A percentile compares a stretch with the other conserved stretches of the same genome.
Evolutionary conservation across 2,888 invertebrate species (phyloP).

Genomic region (Chaitophorus viminalis): DNA sequence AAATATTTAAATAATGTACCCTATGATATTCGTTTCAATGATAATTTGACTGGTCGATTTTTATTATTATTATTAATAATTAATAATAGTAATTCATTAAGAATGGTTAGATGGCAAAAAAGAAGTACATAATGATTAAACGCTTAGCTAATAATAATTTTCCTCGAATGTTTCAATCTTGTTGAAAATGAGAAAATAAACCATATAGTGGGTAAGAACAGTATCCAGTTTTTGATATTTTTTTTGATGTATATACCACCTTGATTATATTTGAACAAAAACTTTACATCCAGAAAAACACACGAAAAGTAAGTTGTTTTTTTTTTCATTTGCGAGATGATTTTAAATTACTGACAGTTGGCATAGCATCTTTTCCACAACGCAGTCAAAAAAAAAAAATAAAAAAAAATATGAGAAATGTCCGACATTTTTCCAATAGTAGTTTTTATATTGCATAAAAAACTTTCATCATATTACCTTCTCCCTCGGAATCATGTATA

Average conservation of each 20-base stretch:
- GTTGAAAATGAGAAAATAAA: background rate
- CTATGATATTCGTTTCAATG: no score
- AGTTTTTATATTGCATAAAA: background rate
- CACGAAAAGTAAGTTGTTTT: background rate
- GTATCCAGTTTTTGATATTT: background rate
- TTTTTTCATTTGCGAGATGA: constrained; percentile 19
- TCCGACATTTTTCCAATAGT: constrained; percentile 22
- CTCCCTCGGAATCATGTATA: background rate
- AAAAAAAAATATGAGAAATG: background rate
- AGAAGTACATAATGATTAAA: no score
- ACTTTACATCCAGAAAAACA: background rate
- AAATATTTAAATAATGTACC: no score
- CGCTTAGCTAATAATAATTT: no score
- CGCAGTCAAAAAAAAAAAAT: background rate
- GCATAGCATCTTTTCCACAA: background rate
- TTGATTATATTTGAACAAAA: constrained; percentile 30
- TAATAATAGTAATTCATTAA: no score
- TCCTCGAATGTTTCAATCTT: background rate
- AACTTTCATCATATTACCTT: constrained; percentile 26
- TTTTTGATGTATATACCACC: background rate
- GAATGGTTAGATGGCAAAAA: no score
- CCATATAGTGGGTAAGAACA: background rate
- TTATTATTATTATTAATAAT: no score
- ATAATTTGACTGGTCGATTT: no score
- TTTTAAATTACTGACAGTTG: constrained; percentile 9